Base-by-base conservation (phyloP, 2,113 vertebrate genomes). In the Salvelinus sp. region DNA sequence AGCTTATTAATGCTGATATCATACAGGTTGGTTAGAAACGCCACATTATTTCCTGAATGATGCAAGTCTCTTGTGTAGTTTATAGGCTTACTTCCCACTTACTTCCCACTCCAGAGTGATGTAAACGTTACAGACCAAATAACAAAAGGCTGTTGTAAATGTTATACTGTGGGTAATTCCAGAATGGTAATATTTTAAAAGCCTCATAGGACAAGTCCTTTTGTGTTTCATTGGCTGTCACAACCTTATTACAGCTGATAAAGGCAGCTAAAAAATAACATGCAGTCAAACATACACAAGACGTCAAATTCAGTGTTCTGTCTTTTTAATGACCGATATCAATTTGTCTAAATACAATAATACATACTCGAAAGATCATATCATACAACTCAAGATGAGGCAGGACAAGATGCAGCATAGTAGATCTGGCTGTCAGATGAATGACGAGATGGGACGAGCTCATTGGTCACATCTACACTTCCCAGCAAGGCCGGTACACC, bases 401-500 rank as follows among this genome's bases (percentile, higher is more conserved):
- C 63, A 65, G 63, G 25, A 65, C 23, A 65, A 27, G 22, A 28
- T 27, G 9, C 63, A 65, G 63, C 10, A 65, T 67, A 20, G 27
- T 16, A 33, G 54, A 23, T 25, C 65, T 10, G 47, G 69, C 58
- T 4, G 70, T 65, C 10, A 27, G 38, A 28, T 48, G 12, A n/a
- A 28, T n/a, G 14, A 57, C 0, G n/a, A n/a, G 58, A 72, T 3
- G 16, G 0, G 50, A 54, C 50, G 3, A 54, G 3, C 16, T 54
- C 50, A 54, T 54, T 54, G 16, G 50, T 54, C 50, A 54, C 50
- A 79, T 78, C 84, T 91, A 94, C 76, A 90, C 91, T n/a, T 93
- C 91, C 93, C 93, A 94, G 86, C 93, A 94, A 0, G 93, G 93
- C 63, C 93, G 87, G 87, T 94, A 94, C 70, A 94, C 93, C 50